Percentiles rank a stretch among this genome's conserved stretches.
phyloP scores from a whole-genome alignment of 2,113 vertebrate species.

The Thryonomys swinderianus region DNA sequence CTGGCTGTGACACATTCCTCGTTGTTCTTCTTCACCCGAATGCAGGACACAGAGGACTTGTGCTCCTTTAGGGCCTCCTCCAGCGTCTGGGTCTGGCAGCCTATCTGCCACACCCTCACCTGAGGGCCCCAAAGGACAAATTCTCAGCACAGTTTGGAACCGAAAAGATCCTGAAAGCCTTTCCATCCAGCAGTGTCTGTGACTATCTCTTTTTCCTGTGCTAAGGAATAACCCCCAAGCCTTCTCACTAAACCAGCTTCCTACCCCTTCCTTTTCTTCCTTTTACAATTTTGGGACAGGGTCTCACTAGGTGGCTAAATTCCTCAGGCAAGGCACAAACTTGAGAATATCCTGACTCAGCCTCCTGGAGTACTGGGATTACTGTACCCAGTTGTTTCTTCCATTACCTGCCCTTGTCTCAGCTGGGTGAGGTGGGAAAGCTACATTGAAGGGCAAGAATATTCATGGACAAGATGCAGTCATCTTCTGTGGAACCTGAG shows the following conservation, averaged over 20 bases:
- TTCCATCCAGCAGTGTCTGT: neutral
- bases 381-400: neutral
- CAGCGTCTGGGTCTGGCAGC: conserved; percentile 81
- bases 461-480: neutral
- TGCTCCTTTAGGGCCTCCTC: conserved; percentile 90
- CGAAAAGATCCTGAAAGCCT: neutral
- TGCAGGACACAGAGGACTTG: conserved; percentile 87
- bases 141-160: neutral
- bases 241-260: neutral
- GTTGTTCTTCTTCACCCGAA: conserved; percentile 90
- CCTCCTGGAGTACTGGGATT: neutral
- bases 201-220: neutral
- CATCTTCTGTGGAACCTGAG: neutral
- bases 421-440: neutral
- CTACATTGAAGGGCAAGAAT: neutral
- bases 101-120: conserved; percentile 92
- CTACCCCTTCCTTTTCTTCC: neutral
- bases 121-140: conserved; percentile 67
- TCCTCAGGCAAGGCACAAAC: neutral
- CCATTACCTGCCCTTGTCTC: neutral
- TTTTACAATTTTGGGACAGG: neutral
- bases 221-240: neutral
- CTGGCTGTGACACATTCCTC: conserved; percentile 91
- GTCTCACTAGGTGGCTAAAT: neutral
- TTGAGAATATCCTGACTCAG: neutral